Base-by-base conservation (phyloP, 2,888 invertebrate genomes). In the Phania funesta region DNA sequence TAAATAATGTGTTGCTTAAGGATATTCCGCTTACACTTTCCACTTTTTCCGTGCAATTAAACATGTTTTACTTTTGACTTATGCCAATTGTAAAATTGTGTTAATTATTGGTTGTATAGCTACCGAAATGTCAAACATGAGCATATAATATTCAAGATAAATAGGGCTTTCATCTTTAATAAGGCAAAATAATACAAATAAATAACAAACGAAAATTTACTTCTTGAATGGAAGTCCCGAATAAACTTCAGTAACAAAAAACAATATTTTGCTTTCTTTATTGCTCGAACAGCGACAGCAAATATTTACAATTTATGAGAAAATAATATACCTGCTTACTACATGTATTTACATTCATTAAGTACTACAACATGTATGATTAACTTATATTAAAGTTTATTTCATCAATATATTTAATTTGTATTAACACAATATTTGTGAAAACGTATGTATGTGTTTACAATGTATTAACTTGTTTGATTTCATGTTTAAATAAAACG, bases 401-500 rank as follows among this genome's bases (percentile, higher is more conserved):
- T 64, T 29, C 44, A 54, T 64, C 64, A 73, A 44, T 29, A 74
- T 20, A n/a, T n/a, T n/a, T n/a, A 32, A 65, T 46, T 65, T 65
- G 56, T 46, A 67, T 67, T 58, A 65, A 50, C 50, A 50, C 11
- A 76, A 58, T 67, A 50, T 60, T 41, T 67, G n/a, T 41, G 29
- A 18, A 50, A 52, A n/a, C 52, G 11, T 41, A 50, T 41, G 16
- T 68, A 24, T 54, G 18, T 54, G 29, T 16, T n/a, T 26, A 56
- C 16, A 65, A 54, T 41, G 22, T 22, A 64, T 71, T 71, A 71
- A 71, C 64, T 78, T 78, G 71, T 78, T 78, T 65, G 71, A 71
- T 71, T 71, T 65, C 52, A 71, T 71, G 58, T 71, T 50, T 56
- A 65, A 78, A 78, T 58, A 78, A 71, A 71, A 71, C 32, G 54